Base-by-base conservation (phyloP, 2,888 invertebrate species). In the Matsumyia berberina region DNA sequence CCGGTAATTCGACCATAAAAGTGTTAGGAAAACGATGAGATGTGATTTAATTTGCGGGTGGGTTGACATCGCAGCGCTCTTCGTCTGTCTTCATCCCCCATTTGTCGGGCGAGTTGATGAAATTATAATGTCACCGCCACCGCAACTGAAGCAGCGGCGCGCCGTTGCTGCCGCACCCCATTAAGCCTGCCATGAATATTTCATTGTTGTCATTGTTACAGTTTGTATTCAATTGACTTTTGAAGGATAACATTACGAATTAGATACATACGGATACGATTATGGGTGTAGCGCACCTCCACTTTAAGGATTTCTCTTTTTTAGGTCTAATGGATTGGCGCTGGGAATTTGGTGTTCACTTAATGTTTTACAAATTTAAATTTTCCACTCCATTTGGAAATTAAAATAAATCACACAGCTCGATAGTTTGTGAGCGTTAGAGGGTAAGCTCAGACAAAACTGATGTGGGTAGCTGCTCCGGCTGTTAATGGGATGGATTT, bases 21-120 rank as follows among this genome's bases (percentile, higher is more conserved):
- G 90, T 90, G 90, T 89, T 89, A 89, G 88, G 87, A 88, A 89
- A 90, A 87, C 89, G 89, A 87, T 89, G 88, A 88, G 87, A 88
- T 89, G 88, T 89, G 85, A 87, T 88, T 87, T 87, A 87, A 87
- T 87, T 87, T 88, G 87, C 77, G 87, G 85, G 87, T 87, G 87
- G 87, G 87, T 81, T 86, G 86, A 80, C 64, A 73, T 33, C 31
- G 58, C 29, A 24, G 17, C 33, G 60, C 46, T 79, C 24, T 74
- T 76, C 85, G 72, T 83, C 76, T 86, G 39, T 79, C 24, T 74
- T 76, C 85, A 76, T 83, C 76, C 86, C 87, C 86, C 82, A 78
- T 82, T 81, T 77, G 66, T 69, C 62, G 57, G 37, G 39, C 78
- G 77, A 74, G n/a, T n/a, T 78, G 80, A 80, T 80, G 85, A 85